Evolutionary conservation across 2,888 invertebrate genomes (phyloP).

Genomic region (Cataglyphis rosenhaueri): DNA sequence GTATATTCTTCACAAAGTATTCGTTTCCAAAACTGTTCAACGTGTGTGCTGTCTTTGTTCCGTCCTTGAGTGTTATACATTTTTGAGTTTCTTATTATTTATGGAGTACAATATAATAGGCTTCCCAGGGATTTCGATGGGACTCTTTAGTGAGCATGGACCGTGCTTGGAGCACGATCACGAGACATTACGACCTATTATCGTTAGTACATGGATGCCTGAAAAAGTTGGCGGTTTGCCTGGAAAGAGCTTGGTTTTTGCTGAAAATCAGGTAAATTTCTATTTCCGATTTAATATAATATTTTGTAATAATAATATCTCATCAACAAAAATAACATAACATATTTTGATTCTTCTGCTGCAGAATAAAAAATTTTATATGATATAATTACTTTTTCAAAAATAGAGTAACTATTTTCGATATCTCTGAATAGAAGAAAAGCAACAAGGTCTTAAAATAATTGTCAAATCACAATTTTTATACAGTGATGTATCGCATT

Average conservation of each 20-base stretch:
- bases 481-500: neutral
- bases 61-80: constrained; percentile 79
- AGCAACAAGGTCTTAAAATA: neutral
- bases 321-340: neutral
- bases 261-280: constrained; percentile 93
- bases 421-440: neutral
- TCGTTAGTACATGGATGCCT: constrained; percentile 96
- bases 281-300: constrained; percentile 1
- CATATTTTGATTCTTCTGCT: neutral
- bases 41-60: constrained; percentile 80
- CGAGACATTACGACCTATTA: constrained; percentile 93
- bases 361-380: neutral
- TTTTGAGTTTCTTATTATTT: constrained; percentile 75
- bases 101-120: constrained; percentile 83
- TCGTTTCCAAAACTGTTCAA: constrained; percentile 44
- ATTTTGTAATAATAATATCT: neutral
- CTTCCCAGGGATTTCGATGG: constrained; percentile 87
- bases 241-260: constrained; percentile 93
- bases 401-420: neutral
- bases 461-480: neutral
- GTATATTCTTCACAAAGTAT: neutral
- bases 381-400: neutral
- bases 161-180: constrained; percentile 95
- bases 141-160: constrained; percentile 86
- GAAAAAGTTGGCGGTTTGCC: constrained; percentile 95